Evolutionary conservation across 1,140 invertebrate genomes (phyloP).

Genomic region (Cyrtorhinus lividipennis): DNA sequence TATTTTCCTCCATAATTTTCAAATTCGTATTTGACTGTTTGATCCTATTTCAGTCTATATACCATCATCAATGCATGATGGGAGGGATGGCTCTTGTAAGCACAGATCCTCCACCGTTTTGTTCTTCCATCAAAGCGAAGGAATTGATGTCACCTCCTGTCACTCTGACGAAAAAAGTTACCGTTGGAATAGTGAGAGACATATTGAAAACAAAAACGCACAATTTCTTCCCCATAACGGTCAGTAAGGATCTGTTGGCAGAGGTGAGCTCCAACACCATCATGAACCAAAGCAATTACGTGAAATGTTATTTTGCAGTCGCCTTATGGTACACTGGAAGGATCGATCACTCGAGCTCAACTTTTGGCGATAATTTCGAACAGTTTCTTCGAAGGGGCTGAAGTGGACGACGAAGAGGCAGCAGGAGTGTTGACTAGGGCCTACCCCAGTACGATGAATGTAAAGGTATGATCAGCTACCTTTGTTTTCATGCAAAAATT

Average conservation of each 20-base stretch:
- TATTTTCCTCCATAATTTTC: background rate
- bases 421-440: too few relatives aligned
- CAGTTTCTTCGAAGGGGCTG: background rate
- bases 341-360: background rate
- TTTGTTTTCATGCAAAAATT: too few relatives aligned
- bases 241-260: too few relatives aligned
- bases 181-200: background rate
- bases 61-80: background rate
- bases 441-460: too few relatives aligned
- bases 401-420: background rate
- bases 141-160: background rate
- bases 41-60: slow-evolving; percentile 9
- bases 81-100: background rate
- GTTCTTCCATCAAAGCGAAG: background rate
- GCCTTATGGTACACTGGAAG: background rate
- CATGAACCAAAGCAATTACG: too few relatives aligned
- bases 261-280: too few relatives aligned
- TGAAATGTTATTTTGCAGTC: background rate
- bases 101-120: slow-evolving; percentile 4
- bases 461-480: too few relatives aligned
- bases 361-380: background rate
- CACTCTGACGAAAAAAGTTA: background rate
- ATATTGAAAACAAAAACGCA: background rate
- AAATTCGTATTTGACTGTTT: too few relatives aligned
- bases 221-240: background rate